These are phyloP conservation scores for Myotis myotis DNA, from an alignment of 2,797 vertebrate species.

Conservation along the genomic window DNA sequence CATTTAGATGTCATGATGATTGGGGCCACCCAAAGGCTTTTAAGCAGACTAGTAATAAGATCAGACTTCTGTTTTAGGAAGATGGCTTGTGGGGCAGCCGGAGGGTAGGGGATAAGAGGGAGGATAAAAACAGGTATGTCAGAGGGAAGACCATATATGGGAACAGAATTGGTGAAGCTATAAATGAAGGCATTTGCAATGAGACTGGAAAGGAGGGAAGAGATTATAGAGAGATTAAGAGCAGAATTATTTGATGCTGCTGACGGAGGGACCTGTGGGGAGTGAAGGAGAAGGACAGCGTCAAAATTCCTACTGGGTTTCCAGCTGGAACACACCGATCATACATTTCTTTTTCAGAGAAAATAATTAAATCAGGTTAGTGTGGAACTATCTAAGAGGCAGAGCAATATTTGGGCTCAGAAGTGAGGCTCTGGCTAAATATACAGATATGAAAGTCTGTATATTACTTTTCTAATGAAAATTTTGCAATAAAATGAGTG, in stretches of 20 bases:
- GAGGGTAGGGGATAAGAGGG: not conserved
- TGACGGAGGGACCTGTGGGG: not conserved
- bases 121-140: not conserved
- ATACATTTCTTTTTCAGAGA: not conserved
- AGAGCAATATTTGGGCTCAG: not conserved
- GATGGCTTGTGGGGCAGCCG: not conserved
- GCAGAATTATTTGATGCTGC: not conserved
- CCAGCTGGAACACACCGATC: not conserved
- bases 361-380: not conserved
- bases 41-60: not conserved
- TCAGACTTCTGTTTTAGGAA: not conserved
- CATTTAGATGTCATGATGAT: not conserved
- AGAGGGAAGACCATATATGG: not conserved
- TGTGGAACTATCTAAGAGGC: not conserved
- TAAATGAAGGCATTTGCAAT: not conserved
- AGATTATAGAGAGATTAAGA: not conserved
- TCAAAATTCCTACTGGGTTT: not conserved
- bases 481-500: slow-evolving; percentile 29
- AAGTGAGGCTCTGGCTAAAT: not conserved
- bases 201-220: not conserved
- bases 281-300: not conserved
- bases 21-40: not conserved
- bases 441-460: slow-evolving; percentile 11
- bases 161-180: not conserved
- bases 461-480: not conserved